Percentiles rank a stretch among this genome's conserved stretches.
These are phyloP conservation scores for Centroberyx gerrardi DNA, from an alignment of 2,797 vertebrate species.

Conservation along the genomic window DNA sequence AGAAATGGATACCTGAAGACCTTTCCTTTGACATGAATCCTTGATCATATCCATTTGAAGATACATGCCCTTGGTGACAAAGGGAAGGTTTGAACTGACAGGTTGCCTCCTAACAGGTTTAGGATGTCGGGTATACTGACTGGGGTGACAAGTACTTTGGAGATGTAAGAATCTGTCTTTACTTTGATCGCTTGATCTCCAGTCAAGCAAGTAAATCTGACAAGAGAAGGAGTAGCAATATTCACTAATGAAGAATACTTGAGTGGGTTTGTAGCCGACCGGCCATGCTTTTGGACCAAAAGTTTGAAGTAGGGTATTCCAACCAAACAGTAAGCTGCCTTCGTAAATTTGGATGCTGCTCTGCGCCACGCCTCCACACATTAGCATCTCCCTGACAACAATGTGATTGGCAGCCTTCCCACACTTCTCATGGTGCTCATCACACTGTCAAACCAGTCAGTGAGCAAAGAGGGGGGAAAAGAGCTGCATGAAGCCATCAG, in stretches of 20 bases:
- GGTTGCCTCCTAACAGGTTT: background rate
- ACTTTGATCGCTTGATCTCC: background rate
- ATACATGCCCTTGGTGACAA: background rate
- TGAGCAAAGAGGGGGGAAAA: conserved; percentile 22
- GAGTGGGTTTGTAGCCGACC: background rate
- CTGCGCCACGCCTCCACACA: conserved; percentile 21
- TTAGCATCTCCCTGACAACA: conserved; percentile 41
- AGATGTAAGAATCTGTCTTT: background rate
- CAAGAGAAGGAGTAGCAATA: background rate
- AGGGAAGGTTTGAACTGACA: conserved; percentile 7
- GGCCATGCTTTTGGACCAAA: background rate
- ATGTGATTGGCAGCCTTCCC: conserved; percentile 46
- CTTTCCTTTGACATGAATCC: background rate
- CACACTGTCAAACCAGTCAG: conserved; percentile 51
- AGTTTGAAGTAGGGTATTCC: conserved; percentile 32
- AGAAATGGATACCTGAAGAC: background rate
- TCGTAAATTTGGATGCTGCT: conserved; percentile 53
- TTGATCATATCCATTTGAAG: conserved; percentile 6
- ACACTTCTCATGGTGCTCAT: conserved; percentile 40
- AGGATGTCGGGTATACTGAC: background rate
- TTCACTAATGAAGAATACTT: conserved; percentile 5
- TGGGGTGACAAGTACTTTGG: background rate
- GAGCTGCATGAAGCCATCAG: conserved; percentile 30
- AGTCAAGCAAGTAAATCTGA: background rate
- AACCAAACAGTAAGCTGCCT: conserved; percentile 51